Evolutionary conservation across 2,113 vertebrate species (phyloP), one percentile per base, ranked within the genome.

Genomic region (Plecturocebus donacophilus): DNA sequence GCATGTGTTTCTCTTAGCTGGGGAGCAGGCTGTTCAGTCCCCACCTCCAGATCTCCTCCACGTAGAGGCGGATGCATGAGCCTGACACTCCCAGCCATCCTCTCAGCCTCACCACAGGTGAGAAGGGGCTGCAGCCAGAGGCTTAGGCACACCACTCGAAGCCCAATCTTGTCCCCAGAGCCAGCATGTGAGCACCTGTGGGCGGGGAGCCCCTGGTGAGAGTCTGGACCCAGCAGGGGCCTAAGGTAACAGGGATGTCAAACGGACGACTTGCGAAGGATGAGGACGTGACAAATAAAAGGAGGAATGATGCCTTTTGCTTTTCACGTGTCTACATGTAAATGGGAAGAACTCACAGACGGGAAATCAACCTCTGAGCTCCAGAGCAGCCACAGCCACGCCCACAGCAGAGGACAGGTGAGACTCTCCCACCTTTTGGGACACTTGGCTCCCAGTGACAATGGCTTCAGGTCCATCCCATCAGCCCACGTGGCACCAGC

Each of bases 131-230:
- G 3, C 49, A 49, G 61, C 23, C 23, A 16, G 82, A 64, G 30
- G 21, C 54, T 80, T 75, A 68, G 6, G 14, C 66, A 23, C 30
- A 75, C 76, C 21, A 13, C 84, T 64, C 19, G 1, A 32, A 80
- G 23, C 35, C 61, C 19, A 25, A 6, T 1, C 25, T 40, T 0
- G 0, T 30, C 64, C 16, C 61, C 12, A 8, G 6, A 11, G 14
- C 4, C 7, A 19, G 32, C 21, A n/a, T 0, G 0, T 1, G 47
- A 20, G 35, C n/a, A 20, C 47, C 20, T 2, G 7, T 13, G 45
- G 7, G 2, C 11, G 6, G 30, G 54, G 0, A 0, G n/a, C 49
- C 0, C 0, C 0, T 16, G 40, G 17, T 17, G 35, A 10, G 2
- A 4, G 23, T 27, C 30, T 27, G 49, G 47, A 13, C 16, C n/a